phyloP scores from a whole-genome alignment of 2,888 invertebrate genomes.

The Parochlus steinenii region DNA sequence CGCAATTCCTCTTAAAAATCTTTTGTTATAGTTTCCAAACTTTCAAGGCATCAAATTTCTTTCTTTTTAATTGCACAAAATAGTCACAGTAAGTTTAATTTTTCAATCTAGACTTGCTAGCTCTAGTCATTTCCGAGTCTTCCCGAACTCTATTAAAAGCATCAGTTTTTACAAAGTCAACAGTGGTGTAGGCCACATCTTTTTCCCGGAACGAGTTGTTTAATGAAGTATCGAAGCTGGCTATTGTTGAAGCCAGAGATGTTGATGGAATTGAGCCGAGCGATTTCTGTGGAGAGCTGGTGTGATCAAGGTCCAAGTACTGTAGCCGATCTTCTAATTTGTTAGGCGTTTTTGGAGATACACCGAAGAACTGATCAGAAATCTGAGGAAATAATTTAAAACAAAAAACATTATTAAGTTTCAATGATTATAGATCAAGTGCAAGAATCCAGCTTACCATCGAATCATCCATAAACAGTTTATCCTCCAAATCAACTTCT shows the following conservation, averaged over 20 bases:
- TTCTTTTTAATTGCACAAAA: too few species aligned
- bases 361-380: conserved; percentile 7
- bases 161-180: conserved; percentile 86
- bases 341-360: conserved; percentile 13
- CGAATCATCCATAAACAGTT: conserved; percentile 4
- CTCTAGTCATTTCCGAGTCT: conserved; percentile 54
- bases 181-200: conserved; percentile 67
- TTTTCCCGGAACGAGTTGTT: conserved; percentile 2
- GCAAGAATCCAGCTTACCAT: conserved; percentile 3
- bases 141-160: conserved; percentile 77
- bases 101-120: conserved; percentile 14
- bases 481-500: conserved; percentile 7
- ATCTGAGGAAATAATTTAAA: conserved; percentile 1
- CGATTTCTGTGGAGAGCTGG: conserved; percentile 18
- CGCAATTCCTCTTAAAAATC: too few species aligned
- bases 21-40: too few species aligned
- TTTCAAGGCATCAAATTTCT: conserved; percentile 10
- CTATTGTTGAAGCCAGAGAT: conserved; percentile 29
- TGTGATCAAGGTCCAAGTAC: conserved; percentile 68
- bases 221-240: conserved; percentile 4
- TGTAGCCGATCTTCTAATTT: conserved; percentile 36
- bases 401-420: background rate
- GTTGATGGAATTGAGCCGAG: conserved; percentile 25
- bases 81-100: conserved; percentile 1
- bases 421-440: background rate